phyloP scores from a whole-genome alignment of 2,888 invertebrate genomes.

The Athalia rosae region DNA sequence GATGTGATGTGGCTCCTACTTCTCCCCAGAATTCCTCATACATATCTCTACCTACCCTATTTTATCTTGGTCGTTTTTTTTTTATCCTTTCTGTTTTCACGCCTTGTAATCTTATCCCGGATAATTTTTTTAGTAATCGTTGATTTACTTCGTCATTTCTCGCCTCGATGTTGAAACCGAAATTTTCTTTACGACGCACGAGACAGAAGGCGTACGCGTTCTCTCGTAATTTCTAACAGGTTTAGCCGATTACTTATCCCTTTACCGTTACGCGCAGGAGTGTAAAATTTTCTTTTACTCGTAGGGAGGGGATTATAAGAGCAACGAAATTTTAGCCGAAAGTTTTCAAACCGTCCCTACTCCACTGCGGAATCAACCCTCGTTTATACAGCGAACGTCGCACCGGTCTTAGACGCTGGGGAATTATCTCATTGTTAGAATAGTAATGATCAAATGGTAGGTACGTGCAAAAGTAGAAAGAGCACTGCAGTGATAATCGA shows the following conservation, averaged over 20 bases:
- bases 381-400: not conserved
- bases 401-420: conserved; percentile 32
- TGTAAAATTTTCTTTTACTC: too few relatives aligned
- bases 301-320: not conserved
- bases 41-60: too few relatives aligned
- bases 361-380: not conserved
- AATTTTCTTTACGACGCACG: too few relatives aligned
- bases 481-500: not conserved
- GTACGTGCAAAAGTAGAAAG: not conserved
- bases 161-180: too few relatives aligned
- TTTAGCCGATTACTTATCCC: too few relatives aligned
- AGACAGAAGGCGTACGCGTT: too few relatives aligned
- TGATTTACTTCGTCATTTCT: too few relatives aligned
- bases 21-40: not conserved
- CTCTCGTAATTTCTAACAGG: too few relatives aligned
- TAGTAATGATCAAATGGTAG: conserved; percentile 23
- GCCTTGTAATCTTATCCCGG: too few relatives aligned
- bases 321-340: not conserved
- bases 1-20: conserved; percentile 9
- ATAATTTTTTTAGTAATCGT: too few relatives aligned
- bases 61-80: too few relatives aligned
- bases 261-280: too few relatives aligned
- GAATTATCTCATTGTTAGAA: conserved; percentile 38
- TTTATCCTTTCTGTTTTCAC: not conserved
- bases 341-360: not conserved